Conservation (phyloP, 2,888 invertebrate genomes). For the Mechanitis messenoides region DNA sequence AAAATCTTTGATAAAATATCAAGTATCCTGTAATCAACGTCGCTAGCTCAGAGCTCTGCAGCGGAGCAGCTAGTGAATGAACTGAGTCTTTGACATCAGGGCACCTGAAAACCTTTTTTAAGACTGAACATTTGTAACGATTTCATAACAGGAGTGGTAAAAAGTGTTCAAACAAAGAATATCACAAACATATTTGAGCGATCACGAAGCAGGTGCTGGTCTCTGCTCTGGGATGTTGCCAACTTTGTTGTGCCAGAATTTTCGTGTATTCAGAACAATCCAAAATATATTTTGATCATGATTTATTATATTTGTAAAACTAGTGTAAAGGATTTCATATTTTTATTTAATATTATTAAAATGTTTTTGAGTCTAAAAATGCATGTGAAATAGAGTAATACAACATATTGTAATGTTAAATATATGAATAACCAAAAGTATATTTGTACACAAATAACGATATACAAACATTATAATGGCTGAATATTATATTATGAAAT, state of each 20-base stretch:
- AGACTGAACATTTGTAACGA: neutral
- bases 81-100: neutral
- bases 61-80: neutral
- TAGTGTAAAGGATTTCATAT: too few species aligned
- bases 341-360: too few species aligned
- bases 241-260: slow-evolving; percentile 17
- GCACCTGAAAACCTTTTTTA: neutral
- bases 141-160: too few species aligned
- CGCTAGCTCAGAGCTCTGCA: neutral
- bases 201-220: slow-evolving; percentile 18
- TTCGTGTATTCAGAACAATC: neutral
- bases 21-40: neutral
- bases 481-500: too few species aligned
- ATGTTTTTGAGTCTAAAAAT: too few species aligned
- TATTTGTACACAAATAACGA: too few species aligned
- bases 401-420: too few species aligned
- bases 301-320: neutral
- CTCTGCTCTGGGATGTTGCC: slow-evolving; percentile 17
- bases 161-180: slow-evolving; percentile 2
- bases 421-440: too few species aligned
- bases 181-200: slow-evolving; percentile 14
- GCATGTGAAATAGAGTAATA: too few species aligned
- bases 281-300: neutral
- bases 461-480: too few species aligned
- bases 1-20: slow-evolving; percentile 1